Evolutionary conservation across 2,797 vertebrate species (phyloP), one percentile per base, ranked within the genome.

Genomic region (Hoplostethus atlanticus): DNA sequence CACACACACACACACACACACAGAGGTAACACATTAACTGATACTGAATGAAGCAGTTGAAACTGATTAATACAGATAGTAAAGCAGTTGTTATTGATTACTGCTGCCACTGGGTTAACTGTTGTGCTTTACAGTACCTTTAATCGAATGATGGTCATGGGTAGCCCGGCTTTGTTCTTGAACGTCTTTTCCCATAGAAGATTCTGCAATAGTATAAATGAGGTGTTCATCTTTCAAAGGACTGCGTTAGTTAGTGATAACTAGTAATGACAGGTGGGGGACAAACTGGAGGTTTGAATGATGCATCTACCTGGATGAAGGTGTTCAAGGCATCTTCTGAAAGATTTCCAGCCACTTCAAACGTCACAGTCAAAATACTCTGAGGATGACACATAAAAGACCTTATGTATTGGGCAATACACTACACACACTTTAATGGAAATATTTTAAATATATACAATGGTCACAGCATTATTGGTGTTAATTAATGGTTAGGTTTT

Each of bases 131-230:
- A 55, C 71, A 31, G 81, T 81, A 98, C 97, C 96, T 99, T 99
- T 59, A 97, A 89, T 71, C 97, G 95, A 80, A 98, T 96, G 83
- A 99, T 89, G 1, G 95, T 96, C 97, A 98, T 98, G 75, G 93
- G 85, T 58, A 71, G 58, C 7, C 94, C 94, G 17, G 88, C 91
- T 91, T 94, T 95, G 94, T 97, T 96, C 75, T 93, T 94, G 53
- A 97, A 83, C 38, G 86, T 94, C 92, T 96, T 99, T 85, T 99
- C 98, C 97, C 98, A 99, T 0, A 99, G 91, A 71, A 99, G 95
- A 81, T 98, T 95, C 98, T 99, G 88, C 31, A 87, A 82, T 2
- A 21, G 75, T 55, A 36, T 56, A 55, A 79, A 80, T 83, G 2
- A 11, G 47, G 56, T 47, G 79, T 85, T 88, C 68, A 79, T 30